Conservation (phyloP, 2,888 invertebrate genomes). For the Antheraea yamamai region DNA sequence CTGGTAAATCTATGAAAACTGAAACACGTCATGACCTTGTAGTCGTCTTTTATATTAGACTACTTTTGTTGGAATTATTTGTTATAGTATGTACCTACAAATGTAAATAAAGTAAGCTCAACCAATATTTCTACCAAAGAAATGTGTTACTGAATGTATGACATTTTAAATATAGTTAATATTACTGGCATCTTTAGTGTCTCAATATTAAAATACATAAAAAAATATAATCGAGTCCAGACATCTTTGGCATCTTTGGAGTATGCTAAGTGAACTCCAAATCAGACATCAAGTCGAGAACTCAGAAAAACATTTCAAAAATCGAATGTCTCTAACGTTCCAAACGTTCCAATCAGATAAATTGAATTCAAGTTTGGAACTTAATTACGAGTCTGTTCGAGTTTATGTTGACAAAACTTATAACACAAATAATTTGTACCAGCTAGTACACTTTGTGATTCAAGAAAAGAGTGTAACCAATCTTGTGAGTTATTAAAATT, state of each 20-base stretch:
- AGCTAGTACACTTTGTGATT: neutral
- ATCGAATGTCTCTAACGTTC: conserved; percentile 19
- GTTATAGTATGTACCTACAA: too few species aligned
- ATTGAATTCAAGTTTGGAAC: conserved; percentile 23
- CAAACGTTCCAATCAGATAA: conserved; percentile 22
- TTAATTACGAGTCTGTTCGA: conserved; percentile 34
- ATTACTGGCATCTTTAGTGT: neutral
- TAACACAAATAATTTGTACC: neutral
- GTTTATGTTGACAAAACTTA: conserved; percentile 36
- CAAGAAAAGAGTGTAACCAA: too few species aligned
- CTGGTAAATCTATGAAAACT: neutral
- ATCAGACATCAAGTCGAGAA: conserved; percentile 17
- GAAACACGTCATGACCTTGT: neutral
- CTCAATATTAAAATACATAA: neutral
- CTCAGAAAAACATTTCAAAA: conserved; percentile 19
- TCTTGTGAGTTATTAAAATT: neutral
- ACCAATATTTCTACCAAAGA: too few species aligned
- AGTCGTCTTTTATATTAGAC: too few species aligned
- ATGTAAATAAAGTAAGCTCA: too few species aligned
- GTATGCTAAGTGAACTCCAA: neutral
- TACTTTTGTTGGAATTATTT: too few species aligned
- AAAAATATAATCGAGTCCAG: neutral
- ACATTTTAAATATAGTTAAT: neutral
- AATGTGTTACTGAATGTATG: too few species aligned
- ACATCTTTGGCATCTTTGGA: neutral